Evolutionary conservation across 2,113 vertebrate species (phyloP), one percentile per base, ranked within the genome.

Genomic region (Lepisosteus osseus): DNA sequence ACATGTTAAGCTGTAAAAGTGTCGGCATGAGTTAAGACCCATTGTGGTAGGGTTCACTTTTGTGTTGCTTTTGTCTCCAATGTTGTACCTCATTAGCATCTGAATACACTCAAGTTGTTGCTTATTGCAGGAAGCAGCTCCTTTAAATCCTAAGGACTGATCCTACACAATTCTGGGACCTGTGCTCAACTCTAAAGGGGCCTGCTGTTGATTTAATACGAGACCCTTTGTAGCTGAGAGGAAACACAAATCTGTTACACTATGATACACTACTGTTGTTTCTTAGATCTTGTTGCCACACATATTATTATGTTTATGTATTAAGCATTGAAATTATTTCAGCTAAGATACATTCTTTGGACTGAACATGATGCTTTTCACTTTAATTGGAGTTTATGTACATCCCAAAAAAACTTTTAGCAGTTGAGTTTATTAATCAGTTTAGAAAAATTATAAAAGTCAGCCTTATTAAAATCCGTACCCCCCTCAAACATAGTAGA

Each of bases 1-100:
- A 93, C 90, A 91, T 93, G 91, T 89, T 86, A 84, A 83, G 88
- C 85, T 80, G 86, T 92, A 93, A 92, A 92, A 87, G 82, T 90
- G 91, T 91, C 91, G 56, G 62, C 74, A 70, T 76, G 72, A 85
- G 83, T 88, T 89, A 88, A 81, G 80, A 74, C 73, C 83, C 76
- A 86, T 93, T 93, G 90, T 91, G 44, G 15, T 12, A 61, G 74
- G 76, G 78, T 79, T 77, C 85, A 83, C 84, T 79, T 74, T 73
- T 74, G 74, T 69, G 68, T 17, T 14, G 72, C 66, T 87, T 78
- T 93, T 93, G 92, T 93, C 74, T 69, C 63, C 72, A 61, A 71
- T 83, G 84, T 85, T 91, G 90, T 92, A 86, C 77, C 61, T 76
- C 87, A 93, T 93, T 93, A 92, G 85, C 91, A 92, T 91, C 84